Percentiles rank a stretch among this genome's conserved stretches.
These are phyloP conservation scores for Phenganax stokvisi DNA, from an alignment of 92 coral and sea anemone genomes.

Conservation along the genomic window DNA sequence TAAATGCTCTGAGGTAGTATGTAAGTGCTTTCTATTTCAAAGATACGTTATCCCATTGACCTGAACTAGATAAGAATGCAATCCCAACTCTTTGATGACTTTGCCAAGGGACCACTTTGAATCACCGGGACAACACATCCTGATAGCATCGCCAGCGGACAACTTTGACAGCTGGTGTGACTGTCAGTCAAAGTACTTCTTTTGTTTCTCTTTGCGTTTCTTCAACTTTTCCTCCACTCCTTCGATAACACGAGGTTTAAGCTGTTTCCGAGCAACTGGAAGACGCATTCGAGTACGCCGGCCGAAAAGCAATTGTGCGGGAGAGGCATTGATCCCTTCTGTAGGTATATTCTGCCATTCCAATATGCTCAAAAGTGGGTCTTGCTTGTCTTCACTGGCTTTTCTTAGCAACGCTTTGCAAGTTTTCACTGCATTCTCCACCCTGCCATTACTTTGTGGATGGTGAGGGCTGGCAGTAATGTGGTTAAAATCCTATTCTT, in stretches of 20 bases:
- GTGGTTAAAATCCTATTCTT: too few species aligned
- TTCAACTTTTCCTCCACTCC: neutral
- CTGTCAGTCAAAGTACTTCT: constrained; percentile 8
- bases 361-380: neutral
- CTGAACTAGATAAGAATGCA: neutral
- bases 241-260: constrained; percentile 1
- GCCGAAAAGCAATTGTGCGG: neutral
- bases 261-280: neutral
- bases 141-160: neutral
- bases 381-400: too few species aligned
- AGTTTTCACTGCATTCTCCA: too few species aligned
- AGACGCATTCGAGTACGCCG: neutral
- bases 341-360: neutral
- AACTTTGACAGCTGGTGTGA: neutral
- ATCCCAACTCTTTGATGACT: constrained; percentile 3
- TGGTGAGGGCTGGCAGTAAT: too few species aligned
- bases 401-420: too few species aligned
- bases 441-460: too few species aligned
- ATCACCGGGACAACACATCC: constrained; percentile 12
- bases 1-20: constrained; percentile 5
- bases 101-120: constrained; percentile 23
- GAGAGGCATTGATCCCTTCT: too few species aligned
- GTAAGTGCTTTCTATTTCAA: neutral
- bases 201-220: neutral
- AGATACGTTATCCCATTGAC: neutral